These are phyloP conservation scores for Molossus alvarezi DNA, from an alignment of 2,797 vertebrate genomes.

Conservation along the genomic window DNA sequence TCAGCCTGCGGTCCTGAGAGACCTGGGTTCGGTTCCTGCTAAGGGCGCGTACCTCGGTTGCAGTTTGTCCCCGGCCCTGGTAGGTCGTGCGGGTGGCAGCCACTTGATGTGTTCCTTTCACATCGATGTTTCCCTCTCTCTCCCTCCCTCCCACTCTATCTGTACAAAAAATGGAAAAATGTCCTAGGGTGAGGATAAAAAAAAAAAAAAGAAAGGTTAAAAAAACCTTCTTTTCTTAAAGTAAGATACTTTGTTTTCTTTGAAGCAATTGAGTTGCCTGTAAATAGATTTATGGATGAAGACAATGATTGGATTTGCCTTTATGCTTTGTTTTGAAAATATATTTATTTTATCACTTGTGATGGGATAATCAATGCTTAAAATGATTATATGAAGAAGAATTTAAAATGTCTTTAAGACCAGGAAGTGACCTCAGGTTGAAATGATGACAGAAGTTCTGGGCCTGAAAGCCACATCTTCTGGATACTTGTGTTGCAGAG, in stretches of 20 bases:
- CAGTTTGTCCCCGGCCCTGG: no score
- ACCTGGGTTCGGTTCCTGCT: no score
- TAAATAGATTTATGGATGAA: conserved; percentile 19
- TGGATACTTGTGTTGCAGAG: not conserved
- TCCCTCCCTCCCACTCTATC: no score
- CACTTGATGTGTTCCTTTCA: no score
- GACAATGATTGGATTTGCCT: not conserved
- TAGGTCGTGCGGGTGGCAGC: no score
- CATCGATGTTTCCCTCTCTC: no score
- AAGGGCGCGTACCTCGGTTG: no score
- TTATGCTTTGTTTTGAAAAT: conserved; percentile 11
- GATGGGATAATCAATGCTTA: conserved; percentile 28
- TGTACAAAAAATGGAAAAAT: no score
- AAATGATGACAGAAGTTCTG: not conserved
- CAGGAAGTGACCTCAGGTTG: not conserved
- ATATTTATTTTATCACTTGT: not conserved
- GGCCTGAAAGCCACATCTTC: not conserved
- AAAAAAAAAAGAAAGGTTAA: no score
- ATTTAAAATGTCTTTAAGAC: conserved; percentile 12
- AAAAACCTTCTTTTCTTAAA: not conserved
- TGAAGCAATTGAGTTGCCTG: not conserved
- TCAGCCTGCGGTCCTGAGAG: no score
- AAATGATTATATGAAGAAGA: not conserved
- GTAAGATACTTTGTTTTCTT: conserved; percentile 47
- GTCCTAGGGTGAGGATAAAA: no score